phyloP scores from a whole-genome alignment of 2,797 vertebrate species.

The Neosilurus hyrtlii region DNA sequence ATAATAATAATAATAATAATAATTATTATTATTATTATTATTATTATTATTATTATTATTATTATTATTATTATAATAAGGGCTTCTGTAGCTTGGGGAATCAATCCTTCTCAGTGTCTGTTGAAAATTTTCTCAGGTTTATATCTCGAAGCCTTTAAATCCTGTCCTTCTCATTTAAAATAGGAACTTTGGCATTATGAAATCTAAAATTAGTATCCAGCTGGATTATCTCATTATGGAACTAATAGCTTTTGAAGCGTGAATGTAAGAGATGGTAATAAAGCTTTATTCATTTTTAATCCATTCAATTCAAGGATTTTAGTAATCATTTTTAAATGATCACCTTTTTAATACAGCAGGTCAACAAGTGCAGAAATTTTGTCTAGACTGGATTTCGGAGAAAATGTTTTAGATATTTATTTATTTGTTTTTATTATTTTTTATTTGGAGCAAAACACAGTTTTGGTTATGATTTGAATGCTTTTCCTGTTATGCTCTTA shows the following conservation, averaged over 20 bases:
- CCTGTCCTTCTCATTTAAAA: constrained; percentile 1
- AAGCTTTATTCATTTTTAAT: constrained; percentile 42
- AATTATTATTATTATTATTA: too few relatives aligned
- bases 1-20: too few relatives aligned
- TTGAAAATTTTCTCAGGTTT: background rate
- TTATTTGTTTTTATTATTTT: background rate
- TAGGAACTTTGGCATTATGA: constrained; percentile 42
- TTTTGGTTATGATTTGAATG: too few relatives aligned
- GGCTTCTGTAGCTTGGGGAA: too few relatives aligned
- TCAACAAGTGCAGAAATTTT: constrained; percentile 12
- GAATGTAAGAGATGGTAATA: constrained; percentile 55
- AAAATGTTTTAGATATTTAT: background rate
- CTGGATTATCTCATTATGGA: constrained; percentile 70
- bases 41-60: too few relatives aligned
- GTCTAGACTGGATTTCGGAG: background rate
- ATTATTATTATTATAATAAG: background rate
- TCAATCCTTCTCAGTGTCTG: background rate
- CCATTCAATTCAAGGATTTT: background rate
- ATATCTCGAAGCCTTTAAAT: background rate
- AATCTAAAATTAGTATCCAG: constrained; percentile 63
- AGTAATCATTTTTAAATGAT: background rate
- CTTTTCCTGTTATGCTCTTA: too few relatives aligned
- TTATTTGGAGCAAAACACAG: too few relatives aligned
- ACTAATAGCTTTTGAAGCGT: constrained; percentile 63
- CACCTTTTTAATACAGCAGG: background rate